Conservation (phyloP, 2,113 vertebrate species). For the Leptobrachium ailaonicum region DNA sequence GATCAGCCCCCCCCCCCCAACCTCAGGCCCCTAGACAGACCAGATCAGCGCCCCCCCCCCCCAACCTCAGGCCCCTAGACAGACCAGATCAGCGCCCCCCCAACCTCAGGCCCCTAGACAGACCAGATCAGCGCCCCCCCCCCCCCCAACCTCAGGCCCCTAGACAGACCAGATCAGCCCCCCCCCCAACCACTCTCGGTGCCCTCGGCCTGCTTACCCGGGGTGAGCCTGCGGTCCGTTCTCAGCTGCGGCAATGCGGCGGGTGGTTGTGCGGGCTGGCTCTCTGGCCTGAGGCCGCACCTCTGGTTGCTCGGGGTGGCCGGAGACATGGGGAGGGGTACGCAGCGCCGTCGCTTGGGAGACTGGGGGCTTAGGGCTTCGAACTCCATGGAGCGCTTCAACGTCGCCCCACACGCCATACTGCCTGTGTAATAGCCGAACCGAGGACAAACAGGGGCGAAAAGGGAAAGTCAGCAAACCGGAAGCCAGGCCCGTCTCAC, state of each 20-base stretch:
- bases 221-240: constrained; percentile 75
- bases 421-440: background rate
- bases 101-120: no score
- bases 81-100: no score
- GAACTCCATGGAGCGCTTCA: constrained; percentile 88
- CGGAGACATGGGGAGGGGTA: constrained; percentile 76
- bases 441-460: background rate
- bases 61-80: no score
- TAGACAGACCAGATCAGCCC: no score
- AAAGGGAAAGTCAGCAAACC: background rate
- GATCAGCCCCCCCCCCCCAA: no score
- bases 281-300: constrained; percentile 71
- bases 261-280: constrained; percentile 66
- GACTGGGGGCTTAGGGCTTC: constrained; percentile 81
- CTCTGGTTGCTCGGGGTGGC: constrained; percentile 76
- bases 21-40: no score
- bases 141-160: no score
- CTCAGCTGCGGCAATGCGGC: constrained; percentile 70
- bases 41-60: no score
- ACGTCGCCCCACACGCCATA: constrained; percentile 87
- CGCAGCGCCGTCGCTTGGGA: constrained; percentile 85
- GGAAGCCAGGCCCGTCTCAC: background rate
- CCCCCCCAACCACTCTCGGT: no score
- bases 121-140: no score
- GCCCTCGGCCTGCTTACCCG: constrained; percentile 61